A percentile compares a stretch with the other conserved stretches of the same genome.
Evolutionary conservation across 2,888 invertebrate genomes (phyloP).

Genomic region (Tinea semifulvella): DNA sequence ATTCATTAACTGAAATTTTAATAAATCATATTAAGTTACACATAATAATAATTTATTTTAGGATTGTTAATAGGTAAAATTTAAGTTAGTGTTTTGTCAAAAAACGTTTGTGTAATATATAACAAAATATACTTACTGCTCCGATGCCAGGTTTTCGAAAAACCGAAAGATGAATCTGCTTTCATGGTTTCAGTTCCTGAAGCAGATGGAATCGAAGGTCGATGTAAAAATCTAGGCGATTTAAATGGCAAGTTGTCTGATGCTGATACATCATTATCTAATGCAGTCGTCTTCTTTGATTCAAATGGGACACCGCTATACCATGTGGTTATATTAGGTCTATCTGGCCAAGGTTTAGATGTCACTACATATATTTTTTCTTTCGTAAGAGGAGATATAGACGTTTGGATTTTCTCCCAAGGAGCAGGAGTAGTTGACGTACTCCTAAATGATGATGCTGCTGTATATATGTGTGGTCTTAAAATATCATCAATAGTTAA

Average conservation of each 20-base stretch:
- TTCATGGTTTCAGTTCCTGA: constrained; percentile 38
- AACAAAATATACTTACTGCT: constrained; percentile 40
- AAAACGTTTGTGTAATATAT: no score
- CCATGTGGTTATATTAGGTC: constrained; percentile 33
- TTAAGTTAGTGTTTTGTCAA: no score
- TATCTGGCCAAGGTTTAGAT: constrained; percentile 69
- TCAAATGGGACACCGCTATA: constrained; percentile 38
- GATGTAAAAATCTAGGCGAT: constrained; percentile 63
- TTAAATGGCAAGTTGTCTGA: constrained; percentile 44
- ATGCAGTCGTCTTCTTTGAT: constrained; percentile 35
- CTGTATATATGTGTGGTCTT: constrained; percentile 48
- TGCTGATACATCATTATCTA: constrained; percentile 30
- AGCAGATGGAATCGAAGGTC: constrained; percentile 61
- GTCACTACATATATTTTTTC: constrained; percentile 87
- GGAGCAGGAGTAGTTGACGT: constrained; percentile 52
- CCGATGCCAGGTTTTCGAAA: constrained; percentile 54
- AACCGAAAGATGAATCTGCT: constrained; percentile 44
- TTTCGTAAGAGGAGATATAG: constrained; percentile 78
- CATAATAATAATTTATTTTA: not conserved
- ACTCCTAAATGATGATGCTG: constrained; percentile 47
- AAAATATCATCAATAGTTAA: constrained; percentile 34
- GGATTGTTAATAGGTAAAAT: no score
- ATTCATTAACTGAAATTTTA: constrained; percentile 63
- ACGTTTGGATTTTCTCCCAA: constrained; percentile 75
- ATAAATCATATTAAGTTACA: not conserved